Evolutionary conservation across 1,140 invertebrate genomes (phyloP), one percentile per base, ranked within the genome.

Genomic region (Lucilia sericata): DNA sequence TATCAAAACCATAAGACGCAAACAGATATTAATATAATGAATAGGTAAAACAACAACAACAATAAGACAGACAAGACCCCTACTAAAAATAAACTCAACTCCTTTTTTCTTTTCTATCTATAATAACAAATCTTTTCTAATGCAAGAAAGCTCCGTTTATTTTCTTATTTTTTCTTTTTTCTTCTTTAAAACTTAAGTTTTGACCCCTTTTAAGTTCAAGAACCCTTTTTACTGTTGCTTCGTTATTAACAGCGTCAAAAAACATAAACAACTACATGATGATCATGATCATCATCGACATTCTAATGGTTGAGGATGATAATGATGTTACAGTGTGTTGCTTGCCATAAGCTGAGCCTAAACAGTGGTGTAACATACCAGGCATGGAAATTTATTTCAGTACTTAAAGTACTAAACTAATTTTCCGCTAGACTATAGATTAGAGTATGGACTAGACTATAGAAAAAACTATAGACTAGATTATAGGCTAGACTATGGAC

Each of bases 191-290:
- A 70, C 1, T 9, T 25, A 70, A 21, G n/a, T 17, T 78, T 78
- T 78, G 75, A 78, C 75, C 75, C 75, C 75, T 78, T 78, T 78
- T 78, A 78, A 78, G 75, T 78, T 78, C 75, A 78, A 78, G 75
- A 78, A 78, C 75, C 75, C 75, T 78, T 78, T 78, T 78, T 78
- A 78, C 75, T 78, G 75, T 78, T 78, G 75, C 75, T 78, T 78
- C 75, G 47, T 19, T 8, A 25, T 2, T 30, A 30, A 30, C 25
- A 30, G 25, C 25, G 25, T 2, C 25, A 30, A 30, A 30, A 30
- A 30, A 30, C 25, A 30, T 30, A 30, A 30, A 30, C 25, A 30
- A 30, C 25, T 30, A 9, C 65, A 70, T 70, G 7, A 25, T 70
- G 5, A 70, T 70, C 0, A 70, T 70, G 5, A 70, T 70, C n/a